These are phyloP conservation scores for Nerophis ophidion DNA, from an alignment of 2,113 vertebrate species.

Conservation along the genomic window DNA sequence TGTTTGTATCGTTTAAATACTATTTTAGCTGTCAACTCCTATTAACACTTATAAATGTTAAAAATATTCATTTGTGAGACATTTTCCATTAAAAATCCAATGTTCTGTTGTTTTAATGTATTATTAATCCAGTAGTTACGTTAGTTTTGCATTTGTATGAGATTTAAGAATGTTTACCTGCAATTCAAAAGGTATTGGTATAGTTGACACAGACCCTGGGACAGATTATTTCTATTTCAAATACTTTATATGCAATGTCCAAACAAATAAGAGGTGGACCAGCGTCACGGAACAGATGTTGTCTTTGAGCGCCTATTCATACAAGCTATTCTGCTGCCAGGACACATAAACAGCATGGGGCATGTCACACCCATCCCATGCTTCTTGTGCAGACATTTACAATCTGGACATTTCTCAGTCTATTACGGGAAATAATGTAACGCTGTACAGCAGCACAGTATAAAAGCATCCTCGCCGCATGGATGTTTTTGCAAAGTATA, in stretches of 20 bases:
- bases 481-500: neutral
- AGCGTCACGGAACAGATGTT: too few species aligned
- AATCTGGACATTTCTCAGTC: constrained; percentile 1
- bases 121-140: too few species aligned
- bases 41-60: too few species aligned
- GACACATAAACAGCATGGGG: constrained; percentile 27
- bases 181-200: too few species aligned
- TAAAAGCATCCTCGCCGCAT: neutral
- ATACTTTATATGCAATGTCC: neutral
- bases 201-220: neutral
- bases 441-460: neutral
- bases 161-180: too few species aligned
- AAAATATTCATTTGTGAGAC: too few species aligned
- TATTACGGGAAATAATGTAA: neutral
- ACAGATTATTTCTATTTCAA: neutral
- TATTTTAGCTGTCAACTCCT: too few species aligned
- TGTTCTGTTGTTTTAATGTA: too few species aligned
- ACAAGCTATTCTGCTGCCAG: constrained; percentile 21
- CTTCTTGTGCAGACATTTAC: constrained; percentile 9
- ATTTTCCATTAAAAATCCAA: too few species aligned
- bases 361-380: constrained; percentile 62
- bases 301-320: neutral
- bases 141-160: too few species aligned
- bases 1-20: too few species aligned
- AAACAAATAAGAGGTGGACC: neutral